Evolutionary conservation across 2,888 invertebrate genomes (phyloP).

Genomic region (Mesoligia furuncula): DNA sequence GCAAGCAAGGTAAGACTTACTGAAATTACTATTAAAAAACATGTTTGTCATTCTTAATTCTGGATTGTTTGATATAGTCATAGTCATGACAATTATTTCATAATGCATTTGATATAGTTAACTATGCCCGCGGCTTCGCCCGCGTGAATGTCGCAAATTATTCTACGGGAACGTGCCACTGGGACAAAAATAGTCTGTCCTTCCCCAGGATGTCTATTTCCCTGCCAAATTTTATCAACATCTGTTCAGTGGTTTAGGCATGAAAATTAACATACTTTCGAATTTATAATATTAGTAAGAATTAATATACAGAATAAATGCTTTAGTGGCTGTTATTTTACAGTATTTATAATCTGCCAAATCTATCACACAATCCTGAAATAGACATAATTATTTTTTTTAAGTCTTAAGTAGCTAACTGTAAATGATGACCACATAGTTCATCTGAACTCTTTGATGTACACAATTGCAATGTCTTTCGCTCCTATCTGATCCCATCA

Average conservation of each 20-base stretch:
- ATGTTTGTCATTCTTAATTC: neutral
- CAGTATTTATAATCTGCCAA: neutral
- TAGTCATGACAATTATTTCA: neutral
- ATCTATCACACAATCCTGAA: neutral
- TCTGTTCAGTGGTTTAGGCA: too few species aligned
- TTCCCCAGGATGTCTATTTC: too few species aligned
- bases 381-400: too few species aligned
- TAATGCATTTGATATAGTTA: neutral
- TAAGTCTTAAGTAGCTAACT: neutral
- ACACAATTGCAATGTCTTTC: slow-evolving; percentile 81
- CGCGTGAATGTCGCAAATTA: too few species aligned
- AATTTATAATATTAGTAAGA: too few species aligned
- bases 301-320: neutral
- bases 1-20: slow-evolving; percentile 3
- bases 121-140: too few species aligned
- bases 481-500: slow-evolving; percentile 88
- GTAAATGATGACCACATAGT: slow-evolving; percentile 78
- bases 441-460: slow-evolving; percentile 82
- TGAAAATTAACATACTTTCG: too few species aligned
- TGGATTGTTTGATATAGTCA: too few species aligned
- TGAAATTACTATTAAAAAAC: neutral
- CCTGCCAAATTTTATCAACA: too few species aligned
- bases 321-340: neutral
- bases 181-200: too few species aligned
- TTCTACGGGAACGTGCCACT: too few species aligned